A percentile compares a stretch with the other conserved stretches of the same genome.
Evolutionary conservation across 2,888 invertebrate genomes (phyloP).

Genomic region (Athrips mouffetella): DNA sequence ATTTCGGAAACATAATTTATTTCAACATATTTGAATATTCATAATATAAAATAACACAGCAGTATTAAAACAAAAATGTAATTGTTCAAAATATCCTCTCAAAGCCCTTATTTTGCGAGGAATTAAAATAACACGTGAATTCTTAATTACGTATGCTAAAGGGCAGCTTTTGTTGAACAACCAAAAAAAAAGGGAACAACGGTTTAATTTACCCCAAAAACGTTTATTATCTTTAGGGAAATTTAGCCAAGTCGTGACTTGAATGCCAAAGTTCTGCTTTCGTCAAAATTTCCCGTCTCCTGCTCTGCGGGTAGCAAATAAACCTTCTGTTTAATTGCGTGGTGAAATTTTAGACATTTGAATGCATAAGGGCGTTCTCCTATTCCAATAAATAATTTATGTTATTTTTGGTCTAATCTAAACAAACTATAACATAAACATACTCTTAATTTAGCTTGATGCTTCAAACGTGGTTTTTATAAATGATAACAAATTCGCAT

Average conservation of each 20-base stretch:
- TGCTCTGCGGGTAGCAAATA: constrained; percentile 10
- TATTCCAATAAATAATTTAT: neutral
- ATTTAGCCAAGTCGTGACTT: constrained; percentile 62
- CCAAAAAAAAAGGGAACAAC: constrained; percentile 38
- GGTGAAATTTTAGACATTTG: constrained; percentile 5
- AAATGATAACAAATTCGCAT: too few relatives aligned
- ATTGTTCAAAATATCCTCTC: neutral
- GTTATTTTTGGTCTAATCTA: too few relatives aligned
- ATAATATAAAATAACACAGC: too few relatives aligned
- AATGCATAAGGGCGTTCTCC: neutral
- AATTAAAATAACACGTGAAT: constrained; percentile 30
- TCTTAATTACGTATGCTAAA: constrained; percentile 15
- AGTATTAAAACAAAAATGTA: too few relatives aligned
- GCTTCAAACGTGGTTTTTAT: too few relatives aligned
- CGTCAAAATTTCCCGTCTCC: constrained; percentile 38
- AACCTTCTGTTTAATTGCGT: constrained; percentile 1
- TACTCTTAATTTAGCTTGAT: too few relatives aligned
- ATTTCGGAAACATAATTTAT: too few relatives aligned
- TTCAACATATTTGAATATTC: too few relatives aligned
- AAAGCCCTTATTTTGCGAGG: constrained; percentile 5
- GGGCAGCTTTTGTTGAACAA: constrained; percentile 12
- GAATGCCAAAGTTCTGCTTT: constrained; percentile 49
- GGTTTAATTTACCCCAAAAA: constrained; percentile 63
- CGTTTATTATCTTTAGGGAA: constrained; percentile 72
- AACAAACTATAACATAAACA: too few relatives aligned